phyloP scores from a whole-genome alignment of 92 coral and sea anemone species.

The Zoanthus sociatus region DNA sequence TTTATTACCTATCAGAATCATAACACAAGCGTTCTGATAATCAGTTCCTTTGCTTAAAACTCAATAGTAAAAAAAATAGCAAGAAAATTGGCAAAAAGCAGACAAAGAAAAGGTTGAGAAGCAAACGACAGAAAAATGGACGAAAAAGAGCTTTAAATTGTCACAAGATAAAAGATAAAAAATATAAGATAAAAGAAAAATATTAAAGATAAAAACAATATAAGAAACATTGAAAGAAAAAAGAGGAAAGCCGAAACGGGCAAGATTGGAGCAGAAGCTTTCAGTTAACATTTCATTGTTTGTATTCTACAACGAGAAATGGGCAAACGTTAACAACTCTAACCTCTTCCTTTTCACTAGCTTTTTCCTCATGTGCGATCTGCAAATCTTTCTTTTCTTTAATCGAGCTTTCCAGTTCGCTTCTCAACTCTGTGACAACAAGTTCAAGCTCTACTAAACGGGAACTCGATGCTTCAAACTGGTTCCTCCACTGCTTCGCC shows the following conservation, averaged over 20 bases:
- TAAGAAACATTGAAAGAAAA: too few species aligned
- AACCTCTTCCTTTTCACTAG: slow-evolving; percentile 79
- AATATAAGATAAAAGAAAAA: neutral
- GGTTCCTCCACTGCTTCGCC: slow-evolving; percentile 90
- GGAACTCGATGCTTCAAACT: slow-evolving; percentile 81
- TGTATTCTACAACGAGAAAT: neutral
- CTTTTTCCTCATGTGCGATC: slow-evolving; percentile 66
- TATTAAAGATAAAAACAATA: neutral
- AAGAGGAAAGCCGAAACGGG: too few species aligned
- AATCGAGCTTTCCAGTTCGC: slow-evolving; percentile 63
- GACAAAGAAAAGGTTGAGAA: too few species aligned
- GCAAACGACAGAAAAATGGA: too few species aligned
- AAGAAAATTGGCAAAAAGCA: too few species aligned
- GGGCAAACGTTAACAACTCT: neutral
- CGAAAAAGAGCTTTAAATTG: too few species aligned
- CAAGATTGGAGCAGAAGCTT: neutral
- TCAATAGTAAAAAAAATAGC: too few species aligned
- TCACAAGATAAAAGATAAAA: neutral
- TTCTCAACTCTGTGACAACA: slow-evolving; percentile 78
- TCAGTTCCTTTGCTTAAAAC: too few species aligned
- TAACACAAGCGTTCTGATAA: neutral
- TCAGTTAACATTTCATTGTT: neutral
- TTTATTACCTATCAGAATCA: slow-evolving; percentile 58
- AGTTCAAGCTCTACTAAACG: slow-evolving; percentile 79
- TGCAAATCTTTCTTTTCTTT: slow-evolving; percentile 71